These are phyloP conservation scores for Pangasianodon gigas DNA, from an alignment of 2,113 vertebrate genomes.

Conservation along the genomic window DNA sequence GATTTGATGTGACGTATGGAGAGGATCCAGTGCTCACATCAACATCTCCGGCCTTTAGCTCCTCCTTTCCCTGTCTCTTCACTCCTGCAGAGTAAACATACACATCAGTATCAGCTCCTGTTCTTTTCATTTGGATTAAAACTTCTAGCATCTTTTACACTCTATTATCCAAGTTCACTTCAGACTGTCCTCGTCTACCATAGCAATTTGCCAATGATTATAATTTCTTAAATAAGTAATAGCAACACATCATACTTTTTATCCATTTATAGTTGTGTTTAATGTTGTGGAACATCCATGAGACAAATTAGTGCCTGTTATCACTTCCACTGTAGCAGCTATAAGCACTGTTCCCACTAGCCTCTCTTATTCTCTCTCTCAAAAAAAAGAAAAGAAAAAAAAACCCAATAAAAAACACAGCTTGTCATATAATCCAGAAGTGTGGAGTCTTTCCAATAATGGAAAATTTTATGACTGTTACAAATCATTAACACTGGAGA, in stretches of 20 bases:
- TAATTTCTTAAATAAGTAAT: not conserved
- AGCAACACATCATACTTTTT: not conserved
- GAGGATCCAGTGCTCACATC: constrained; percentile 68
- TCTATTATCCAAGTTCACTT: not conserved
- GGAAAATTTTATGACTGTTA: no score
- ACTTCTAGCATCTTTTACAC: not conserved
- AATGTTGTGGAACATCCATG: no score
- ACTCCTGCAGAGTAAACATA: constrained; percentile 67
- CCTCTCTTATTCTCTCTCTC: no score
- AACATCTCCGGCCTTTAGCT: constrained; percentile 69
- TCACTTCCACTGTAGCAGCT: no score
- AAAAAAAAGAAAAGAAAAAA: no score
- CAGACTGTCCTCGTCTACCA: not conserved
- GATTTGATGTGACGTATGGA: constrained; percentile 73
- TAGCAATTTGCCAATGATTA: not conserved
- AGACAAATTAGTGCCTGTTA: no score
- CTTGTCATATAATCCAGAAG: no score
- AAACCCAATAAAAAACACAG: no score
- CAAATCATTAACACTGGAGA: no score
- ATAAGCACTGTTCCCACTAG: no score
- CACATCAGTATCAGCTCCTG: not conserved
- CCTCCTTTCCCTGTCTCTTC: constrained; percentile 66
- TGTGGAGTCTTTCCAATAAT: no score
- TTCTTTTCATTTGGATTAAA: not conserved
- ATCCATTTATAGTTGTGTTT: no score